Evolutionary conservation across 2,888 invertebrate species (phyloP), one percentile per base, ranked within the genome.

Genomic region (Amiota communis): DNA sequence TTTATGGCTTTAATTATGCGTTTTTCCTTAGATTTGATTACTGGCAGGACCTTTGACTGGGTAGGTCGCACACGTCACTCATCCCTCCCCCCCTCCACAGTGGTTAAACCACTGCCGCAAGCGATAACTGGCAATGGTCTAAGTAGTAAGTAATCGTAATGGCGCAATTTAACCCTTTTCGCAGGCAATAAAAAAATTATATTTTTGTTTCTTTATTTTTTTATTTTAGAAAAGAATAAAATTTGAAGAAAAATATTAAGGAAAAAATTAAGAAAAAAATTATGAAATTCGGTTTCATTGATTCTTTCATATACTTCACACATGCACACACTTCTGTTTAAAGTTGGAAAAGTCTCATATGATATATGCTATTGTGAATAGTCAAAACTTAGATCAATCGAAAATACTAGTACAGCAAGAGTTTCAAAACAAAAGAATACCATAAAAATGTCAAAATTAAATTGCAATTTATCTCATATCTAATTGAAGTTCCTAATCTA

Each of bases 151-250:
- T 68, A 68, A 68, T 13, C 47, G 67, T 68, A 68, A 68, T 68
- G 67, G 67, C 17, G 13, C 67, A 51, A 53, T 68, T 68, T 47
- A 51, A 51, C 67, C 67, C 53, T 68, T 68, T 53, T 68, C 67
- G 36, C 67, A 68, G 67, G 67, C 67, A 68, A 68, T 72, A 81
- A 47, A 80, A 79, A 79, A 78, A 78, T 72, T 1, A 75, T 59
- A 10, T 59, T 15, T 20, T 59, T 59, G 20, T 59, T 15, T 15
- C 8, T 57, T 57, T 57, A n/a, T 12, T 57, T 57, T 57, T 57
- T 57, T 4, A n/a, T 51, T 51, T 51, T 83, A 73, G 72, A 77
- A 61, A 79, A 70, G 61, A 57, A 46, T 12, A 64, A 48, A 59
- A 70, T 70, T 73, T 69, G 72, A 48, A 75, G 57, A 70, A 76